A percentile compares a stretch with the other conserved stretches of the same genome.
phyloP scores from a whole-genome alignment of 2,797 vertebrate species.

The Falco naumanni region DNA sequence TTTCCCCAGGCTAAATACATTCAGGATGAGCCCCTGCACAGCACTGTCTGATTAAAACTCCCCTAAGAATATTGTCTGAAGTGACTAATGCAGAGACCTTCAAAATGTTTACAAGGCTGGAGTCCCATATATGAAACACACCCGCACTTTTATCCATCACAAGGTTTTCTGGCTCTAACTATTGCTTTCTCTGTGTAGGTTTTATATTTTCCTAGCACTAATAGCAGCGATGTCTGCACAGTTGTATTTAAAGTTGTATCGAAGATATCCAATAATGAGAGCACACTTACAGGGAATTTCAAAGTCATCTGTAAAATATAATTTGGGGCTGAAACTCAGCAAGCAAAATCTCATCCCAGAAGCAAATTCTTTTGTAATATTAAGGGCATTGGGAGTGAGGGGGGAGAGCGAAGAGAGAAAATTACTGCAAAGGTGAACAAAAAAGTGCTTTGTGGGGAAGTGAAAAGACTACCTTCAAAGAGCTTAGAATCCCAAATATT shows the following conservation, averaged over 20 bases:
- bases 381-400: neutral
- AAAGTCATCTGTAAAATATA: conserved; percentile 61
- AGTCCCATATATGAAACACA: neutral
- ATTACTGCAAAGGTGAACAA: conserved; percentile 57
- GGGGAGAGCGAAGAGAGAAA: conserved; percentile 35
- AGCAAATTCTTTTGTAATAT: conserved; percentile 60
- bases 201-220: conserved; percentile 39
- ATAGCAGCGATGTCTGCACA: neutral
- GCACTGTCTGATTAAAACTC: conserved; percentile 23
- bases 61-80: conserved; percentile 17
- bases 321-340: conserved; percentile 60
- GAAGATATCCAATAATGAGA: conserved; percentile 56
- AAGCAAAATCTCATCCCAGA: conserved; percentile 62
- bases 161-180: neutral
- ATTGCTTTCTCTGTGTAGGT: conserved; percentile 9
- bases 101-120: neutral
- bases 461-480: conserved; percentile 63
- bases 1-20: conserved; percentile 33
- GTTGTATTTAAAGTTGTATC: conserved; percentile 56
- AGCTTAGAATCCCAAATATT: conserved; percentile 52
- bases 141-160: neutral
- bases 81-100: conserved; percentile 36
- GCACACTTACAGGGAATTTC: conserved; percentile 55
- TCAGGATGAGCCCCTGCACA: conserved; percentile 6
- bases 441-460: conserved; percentile 58